Conservation (phyloP, 2,113 vertebrate species). For the Chionomys nivalis region DNA sequence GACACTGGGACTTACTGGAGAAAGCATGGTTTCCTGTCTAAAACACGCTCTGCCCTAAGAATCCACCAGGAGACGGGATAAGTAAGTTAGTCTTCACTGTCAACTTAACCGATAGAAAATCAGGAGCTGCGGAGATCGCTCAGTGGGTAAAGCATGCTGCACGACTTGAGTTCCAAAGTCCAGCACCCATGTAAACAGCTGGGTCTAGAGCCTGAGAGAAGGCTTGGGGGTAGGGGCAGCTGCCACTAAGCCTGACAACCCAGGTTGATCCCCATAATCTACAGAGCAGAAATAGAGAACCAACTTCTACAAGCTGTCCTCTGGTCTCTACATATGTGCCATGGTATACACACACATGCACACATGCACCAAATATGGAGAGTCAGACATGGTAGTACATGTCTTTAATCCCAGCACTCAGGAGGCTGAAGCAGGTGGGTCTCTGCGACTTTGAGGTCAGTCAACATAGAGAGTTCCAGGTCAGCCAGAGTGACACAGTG, state of each 20-base stretch:
- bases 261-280: not conserved
- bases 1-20: rapidly evolving
- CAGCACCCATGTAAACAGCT: not conserved
- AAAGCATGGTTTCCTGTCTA: not conserved
- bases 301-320: too few relatives aligned
- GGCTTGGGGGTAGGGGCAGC: not conserved
- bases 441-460: not conserved
- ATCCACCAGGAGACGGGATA: not conserved
- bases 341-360: not conserved
- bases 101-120: not conserved
- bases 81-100: not conserved
- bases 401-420: not conserved
- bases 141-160: not conserved
- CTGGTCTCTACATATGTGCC: not conserved
- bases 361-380: not conserved
- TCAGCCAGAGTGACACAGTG: not conserved
- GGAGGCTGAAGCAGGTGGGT: not conserved
- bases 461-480: not conserved
- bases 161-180: not conserved
- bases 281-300: not conserved
- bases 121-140: not conserved
- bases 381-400: not conserved
- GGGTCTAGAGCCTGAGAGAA: not conserved
- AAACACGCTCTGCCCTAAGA: not conserved
- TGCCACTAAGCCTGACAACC: not conserved